Conservation (phyloP, 2,888 invertebrate species). For the Aphrophora alni region DNA sequence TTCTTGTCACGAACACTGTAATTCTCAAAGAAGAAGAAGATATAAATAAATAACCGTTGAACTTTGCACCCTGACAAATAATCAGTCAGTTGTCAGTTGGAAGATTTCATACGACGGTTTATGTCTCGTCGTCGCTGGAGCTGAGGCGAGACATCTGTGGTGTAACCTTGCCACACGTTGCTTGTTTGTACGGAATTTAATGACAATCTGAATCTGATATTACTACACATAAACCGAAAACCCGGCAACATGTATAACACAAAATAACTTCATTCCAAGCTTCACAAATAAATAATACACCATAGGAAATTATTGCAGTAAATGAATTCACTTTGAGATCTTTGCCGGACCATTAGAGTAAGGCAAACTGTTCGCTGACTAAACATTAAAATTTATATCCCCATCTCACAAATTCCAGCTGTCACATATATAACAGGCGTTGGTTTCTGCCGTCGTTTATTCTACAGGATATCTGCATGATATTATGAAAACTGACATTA, state of each 20-base stretch:
- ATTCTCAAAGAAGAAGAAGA: background rate
- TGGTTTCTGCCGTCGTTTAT: background rate
- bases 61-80: slow-evolving; percentile 6
- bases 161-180: background rate
- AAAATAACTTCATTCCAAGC: too few relatives aligned
- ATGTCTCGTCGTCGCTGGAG: background rate
- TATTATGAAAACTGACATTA: slow-evolving; percentile 9
- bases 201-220: background rate
- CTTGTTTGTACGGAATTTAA: background rate
- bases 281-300: too few relatives aligned
- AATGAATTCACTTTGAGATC: background rate
- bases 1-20: background rate
- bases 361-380: background rate
- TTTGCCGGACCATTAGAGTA: background rate
- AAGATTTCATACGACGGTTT: slow-evolving; percentile 2
- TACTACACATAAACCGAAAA: too few relatives aligned
- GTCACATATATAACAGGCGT: background rate
- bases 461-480: background rate
- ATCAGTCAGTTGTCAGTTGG: slow-evolving; percentile 2
- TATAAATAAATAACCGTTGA: background rate
- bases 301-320: background rate
- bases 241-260: too few relatives aligned
- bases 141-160: background rate
- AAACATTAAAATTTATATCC: background rate
- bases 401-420: background rate